These are phyloP conservation scores for Nomada hirtipes DNA, from an alignment of 2,888 invertebrate species.

Conservation along the genomic window DNA sequence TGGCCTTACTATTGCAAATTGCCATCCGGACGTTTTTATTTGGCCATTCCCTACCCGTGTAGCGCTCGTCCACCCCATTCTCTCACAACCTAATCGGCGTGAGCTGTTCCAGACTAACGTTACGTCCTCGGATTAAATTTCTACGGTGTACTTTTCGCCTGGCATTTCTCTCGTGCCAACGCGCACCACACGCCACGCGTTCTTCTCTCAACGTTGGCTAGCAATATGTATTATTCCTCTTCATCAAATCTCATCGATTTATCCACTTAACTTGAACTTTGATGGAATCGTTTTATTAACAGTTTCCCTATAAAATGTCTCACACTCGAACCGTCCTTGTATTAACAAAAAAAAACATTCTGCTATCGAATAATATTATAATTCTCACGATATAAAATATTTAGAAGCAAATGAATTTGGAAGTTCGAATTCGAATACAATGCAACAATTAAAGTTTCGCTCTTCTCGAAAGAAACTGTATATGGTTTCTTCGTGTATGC, in stretches of 20 bases:
- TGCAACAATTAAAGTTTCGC: conserved; percentile 15
- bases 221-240: neutral
- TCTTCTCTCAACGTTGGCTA: neutral
- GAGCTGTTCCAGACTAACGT: conserved; percentile 65
- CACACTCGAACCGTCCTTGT: too few relatives aligned
- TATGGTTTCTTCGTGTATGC: conserved; percentile 71
- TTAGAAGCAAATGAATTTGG: too few relatives aligned
- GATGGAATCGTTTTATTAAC: too few relatives aligned
- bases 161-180: conserved; percentile 4
- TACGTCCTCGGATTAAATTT: conserved; percentile 76
- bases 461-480: conserved; percentile 66
- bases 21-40: conserved; percentile 71
- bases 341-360: too few relatives aligned
- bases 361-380: too few relatives aligned
- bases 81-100: conserved; percentile 74
- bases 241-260: too few relatives aligned
- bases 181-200: neutral
- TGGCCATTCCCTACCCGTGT: conserved; percentile 53
- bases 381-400: too few relatives aligned
- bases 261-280: too few relatives aligned
- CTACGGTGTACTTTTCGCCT: conserved; percentile 44
- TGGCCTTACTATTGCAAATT: conserved; percentile 64
- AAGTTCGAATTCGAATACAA: too few relatives aligned
- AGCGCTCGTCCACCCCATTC: conserved; percentile 34
- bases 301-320: too few relatives aligned